Percentiles rank a stretch among this genome's conserved stretches.
These are phyloP conservation scores for Danio kyathit DNA, from an alignment of 2,797 vertebrate genomes.

Conservation along the genomic window DNA sequence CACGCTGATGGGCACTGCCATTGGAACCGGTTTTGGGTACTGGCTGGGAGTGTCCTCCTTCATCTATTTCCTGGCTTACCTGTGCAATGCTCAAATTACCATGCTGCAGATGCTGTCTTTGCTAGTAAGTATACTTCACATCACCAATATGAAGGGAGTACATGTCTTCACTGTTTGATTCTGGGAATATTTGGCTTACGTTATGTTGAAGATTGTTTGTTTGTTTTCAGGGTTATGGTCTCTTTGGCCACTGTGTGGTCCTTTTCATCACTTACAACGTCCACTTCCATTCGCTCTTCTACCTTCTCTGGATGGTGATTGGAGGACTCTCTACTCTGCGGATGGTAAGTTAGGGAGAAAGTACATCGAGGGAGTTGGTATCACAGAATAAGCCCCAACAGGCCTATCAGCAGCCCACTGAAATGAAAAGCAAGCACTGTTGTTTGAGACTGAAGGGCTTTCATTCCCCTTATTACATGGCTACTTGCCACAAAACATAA, in stretches of 20 bases:
- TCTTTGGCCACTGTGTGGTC: conserved; percentile 94
- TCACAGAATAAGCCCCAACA: too few relatives aligned
- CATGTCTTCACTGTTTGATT: too few relatives aligned
- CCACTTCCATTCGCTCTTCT: conserved; percentile 97
- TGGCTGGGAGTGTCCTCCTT: conserved; percentile 96
- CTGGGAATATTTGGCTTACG: background rate
- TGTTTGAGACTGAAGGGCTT: too few relatives aligned
- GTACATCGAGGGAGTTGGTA: too few relatives aligned
- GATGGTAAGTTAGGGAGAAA: conserved; percentile 81
- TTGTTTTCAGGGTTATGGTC: conserved; percentile 88
- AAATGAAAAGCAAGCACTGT: too few relatives aligned
- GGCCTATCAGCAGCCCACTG: too few relatives aligned
- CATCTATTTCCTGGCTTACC: conserved; percentile 94
- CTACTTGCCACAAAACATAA: too few relatives aligned
- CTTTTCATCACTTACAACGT: conserved; percentile 95
- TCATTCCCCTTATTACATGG: too few relatives aligned
- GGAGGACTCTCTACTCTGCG: conserved; percentile 94
- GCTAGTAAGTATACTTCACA: conserved; percentile 81
- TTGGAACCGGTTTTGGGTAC: conserved; percentile 97
- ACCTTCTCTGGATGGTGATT: conserved; percentile 90
- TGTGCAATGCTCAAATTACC: conserved; percentile 96
- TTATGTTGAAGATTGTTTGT: conserved; percentile 5
- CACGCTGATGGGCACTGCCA: conserved; percentile 97
- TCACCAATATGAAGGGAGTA: background rate
- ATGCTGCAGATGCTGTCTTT: conserved; percentile 97